Base-by-base conservation (phyloP, 2,888 invertebrate species). In the Calameuta idolon region DNA sequence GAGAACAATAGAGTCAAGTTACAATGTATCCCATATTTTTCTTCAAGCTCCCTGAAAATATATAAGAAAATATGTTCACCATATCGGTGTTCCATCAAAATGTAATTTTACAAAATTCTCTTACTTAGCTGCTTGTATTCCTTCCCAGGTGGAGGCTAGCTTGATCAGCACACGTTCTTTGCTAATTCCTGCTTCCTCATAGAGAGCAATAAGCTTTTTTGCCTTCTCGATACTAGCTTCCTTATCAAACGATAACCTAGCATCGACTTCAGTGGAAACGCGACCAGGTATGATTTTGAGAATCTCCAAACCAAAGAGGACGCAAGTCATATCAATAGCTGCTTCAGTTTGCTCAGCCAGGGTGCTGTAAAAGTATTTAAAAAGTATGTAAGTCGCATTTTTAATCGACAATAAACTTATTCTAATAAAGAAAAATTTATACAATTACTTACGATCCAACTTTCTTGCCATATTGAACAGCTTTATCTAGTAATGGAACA, bases 141-240 rank as follows among this genome's bases (percentile, higher is more conserved):
- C 99, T 93, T 99, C 99, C 99, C 99, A 99, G 0, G 99, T 99
- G 1, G 99, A 98, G 0, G 99, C 98, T 83, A 99, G 93, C 92
- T 99, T 99, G 84, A 99, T 99, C 33, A 99, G 94, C 90, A 99
- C 95, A 77, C 99, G 94, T 30, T 99, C 97, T 90, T 98, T 99
- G 81, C 93, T 93, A 77, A 99, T 96, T 9, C 99, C 98, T 88
- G 95, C 94, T 80, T 97, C 96, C 87, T 97, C 95, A 92, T 99
- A 99, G 89, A 99, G 93, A 77, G 95, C 93, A 86, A 99, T 98
- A 73, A 99, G 92, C 88, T 96, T 96, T 77, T 95, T 94, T 4
- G 99, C 99, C 91, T 98, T 98, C 12, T 95, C 93, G 85, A 99
- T 95, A 89, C 98, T 99, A 3, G 94, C 97, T 83, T 98, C 95